Conservation (phyloP, 2,797 vertebrate genomes). For the Paramormyrops hopkinsi region DNA sequence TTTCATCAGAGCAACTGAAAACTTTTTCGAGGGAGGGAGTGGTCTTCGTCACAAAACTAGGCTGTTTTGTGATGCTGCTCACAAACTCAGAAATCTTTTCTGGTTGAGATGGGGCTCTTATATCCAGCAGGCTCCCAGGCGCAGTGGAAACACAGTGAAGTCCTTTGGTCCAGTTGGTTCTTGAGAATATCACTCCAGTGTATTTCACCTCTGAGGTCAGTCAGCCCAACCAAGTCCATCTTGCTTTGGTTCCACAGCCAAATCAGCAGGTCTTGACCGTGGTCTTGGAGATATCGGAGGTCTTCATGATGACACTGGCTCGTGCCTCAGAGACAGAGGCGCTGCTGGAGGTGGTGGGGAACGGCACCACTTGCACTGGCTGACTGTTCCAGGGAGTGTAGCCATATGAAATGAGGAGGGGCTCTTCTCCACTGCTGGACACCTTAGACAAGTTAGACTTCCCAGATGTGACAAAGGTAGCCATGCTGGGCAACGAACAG, state of each 20-base stretch:
- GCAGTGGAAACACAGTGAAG: background rate
- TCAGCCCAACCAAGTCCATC: background rate
- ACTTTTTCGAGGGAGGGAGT: background rate
- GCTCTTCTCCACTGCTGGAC: conserved; percentile 76
- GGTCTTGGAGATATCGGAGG: conserved; percentile 80
- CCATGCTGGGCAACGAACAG: conserved; percentile 82
- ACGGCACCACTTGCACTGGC: conserved; percentile 52
- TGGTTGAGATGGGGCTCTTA: background rate
- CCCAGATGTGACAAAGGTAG: conserved; percentile 77
- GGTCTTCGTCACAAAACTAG: background rate
- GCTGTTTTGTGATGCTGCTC: background rate
- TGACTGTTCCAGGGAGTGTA: conserved; percentile 59
- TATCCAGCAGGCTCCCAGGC: background rate
- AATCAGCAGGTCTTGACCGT: conserved; percentile 79
- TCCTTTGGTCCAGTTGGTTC: background rate
- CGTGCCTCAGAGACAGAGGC: conserved; percentile 70
- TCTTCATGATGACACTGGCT: conserved; percentile 96
- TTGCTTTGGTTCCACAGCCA: background rate
- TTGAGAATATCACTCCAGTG: background rate
- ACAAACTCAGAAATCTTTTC: background rate
- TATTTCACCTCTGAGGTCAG: background rate
- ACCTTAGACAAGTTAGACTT: conserved; percentile 79
- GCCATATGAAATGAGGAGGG: conserved; percentile 70
- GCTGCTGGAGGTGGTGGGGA: conserved; percentile 47
- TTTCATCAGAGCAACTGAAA: background rate